Conservation (phyloP, 2,888 invertebrate species). For the Eristalis arbustorum region DNA sequence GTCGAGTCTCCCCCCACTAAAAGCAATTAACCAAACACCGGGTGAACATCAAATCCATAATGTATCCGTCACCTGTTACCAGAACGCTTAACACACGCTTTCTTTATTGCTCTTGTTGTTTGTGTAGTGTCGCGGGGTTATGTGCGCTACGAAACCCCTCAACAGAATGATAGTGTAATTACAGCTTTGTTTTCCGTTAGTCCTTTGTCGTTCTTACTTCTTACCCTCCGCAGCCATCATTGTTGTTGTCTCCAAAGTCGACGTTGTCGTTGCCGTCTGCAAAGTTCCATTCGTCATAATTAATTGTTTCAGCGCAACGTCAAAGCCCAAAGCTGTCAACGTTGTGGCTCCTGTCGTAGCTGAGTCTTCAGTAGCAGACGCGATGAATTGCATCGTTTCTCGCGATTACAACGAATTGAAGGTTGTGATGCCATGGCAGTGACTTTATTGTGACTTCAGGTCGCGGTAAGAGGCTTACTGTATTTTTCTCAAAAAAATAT, state of each 20-base stretch:
- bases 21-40: slow-evolving; percentile 17
- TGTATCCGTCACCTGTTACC: slow-evolving; percentile 25
- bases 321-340: slow-evolving; percentile 25
- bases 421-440: slow-evolving; percentile 10
- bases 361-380: not conserved
- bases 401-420: slow-evolving; percentile 1
- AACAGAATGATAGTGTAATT: slow-evolving; percentile 43
- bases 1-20: not conserved
- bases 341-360: slow-evolving; percentile 16
- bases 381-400: slow-evolving; percentile 10
- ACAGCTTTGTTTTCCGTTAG: slow-evolving; percentile 31
- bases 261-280: slow-evolving; percentile 41
- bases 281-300: slow-evolving; percentile 66
- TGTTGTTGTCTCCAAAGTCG: not conserved
- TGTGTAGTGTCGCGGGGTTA: not conserved
- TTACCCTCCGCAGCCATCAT: not conserved
- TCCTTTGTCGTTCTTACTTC: slow-evolving; percentile 28
- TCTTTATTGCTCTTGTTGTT: not conserved
- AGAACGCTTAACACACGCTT: not conserved
- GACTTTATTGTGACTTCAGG: slow-evolving; percentile 10
- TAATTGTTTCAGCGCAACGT: slow-evolving; percentile 53
- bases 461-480: slow-evolving; percentile 12
- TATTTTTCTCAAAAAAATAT: not conserved
- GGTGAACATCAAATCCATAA: slow-evolving; percentile 17
- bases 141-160: slow-evolving; percentile 13